Evolutionary conservation across 2,888 invertebrate species (phyloP).

Genomic region (Yponomeuta plumbellus): DNA sequence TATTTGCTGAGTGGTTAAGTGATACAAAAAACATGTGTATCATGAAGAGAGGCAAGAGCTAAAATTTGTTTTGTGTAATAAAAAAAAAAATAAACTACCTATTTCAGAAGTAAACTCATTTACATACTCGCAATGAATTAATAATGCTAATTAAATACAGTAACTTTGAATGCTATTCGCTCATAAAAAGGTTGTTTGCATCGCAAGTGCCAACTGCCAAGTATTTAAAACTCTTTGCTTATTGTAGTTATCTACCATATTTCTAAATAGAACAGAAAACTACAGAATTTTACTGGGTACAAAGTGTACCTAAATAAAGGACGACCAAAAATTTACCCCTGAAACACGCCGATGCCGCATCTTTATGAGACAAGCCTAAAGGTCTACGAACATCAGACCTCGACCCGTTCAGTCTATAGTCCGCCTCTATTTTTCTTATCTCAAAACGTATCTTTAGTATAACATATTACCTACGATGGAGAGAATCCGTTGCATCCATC

Average conservation of each 20-base stretch:
- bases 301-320: neutral
- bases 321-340: neutral
- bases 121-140: too few relatives aligned
- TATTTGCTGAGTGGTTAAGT: too few relatives aligned
- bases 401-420: neutral
- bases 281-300: neutral
- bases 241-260: neutral
- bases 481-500: conserved; percentile 55
- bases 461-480: conserved; percentile 1
- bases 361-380: neutral
- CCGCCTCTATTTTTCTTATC: neutral
- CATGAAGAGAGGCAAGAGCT: too few relatives aligned
- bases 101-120: too few relatives aligned
- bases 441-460: neutral
- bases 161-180: too few relatives aligned
- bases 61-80: too few relatives aligned
- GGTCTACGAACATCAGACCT: neutral
- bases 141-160: too few relatives aligned
- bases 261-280: neutral
- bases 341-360: neutral
- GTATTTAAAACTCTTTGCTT: too few relatives aligned
- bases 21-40: too few relatives aligned
- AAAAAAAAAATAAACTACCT: too few relatives aligned
- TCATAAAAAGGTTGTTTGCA: too few relatives aligned
- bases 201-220: too few relatives aligned